Base-by-base conservation (phyloP, 2,797 vertebrate genomes). In the Dicrostonyx torquatus region DNA sequence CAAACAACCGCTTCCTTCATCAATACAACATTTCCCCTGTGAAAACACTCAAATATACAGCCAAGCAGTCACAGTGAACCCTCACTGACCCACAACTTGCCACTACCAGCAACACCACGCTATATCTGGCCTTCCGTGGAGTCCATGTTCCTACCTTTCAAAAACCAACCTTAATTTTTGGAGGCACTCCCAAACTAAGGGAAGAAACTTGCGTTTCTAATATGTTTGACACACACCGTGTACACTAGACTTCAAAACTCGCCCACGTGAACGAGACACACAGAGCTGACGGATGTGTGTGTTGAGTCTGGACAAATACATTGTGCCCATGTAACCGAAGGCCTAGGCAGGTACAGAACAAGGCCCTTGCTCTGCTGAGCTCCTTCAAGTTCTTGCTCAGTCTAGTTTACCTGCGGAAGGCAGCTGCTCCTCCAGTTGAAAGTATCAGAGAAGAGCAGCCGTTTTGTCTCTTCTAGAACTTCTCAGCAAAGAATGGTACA, bases 71-170 rank as follows among this genome's bases (percentile, higher is more conserved):
- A 45, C 70, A 29, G 72, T 8, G 18, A 62, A 77, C 5, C 0
- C 29, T 48, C 29, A 6, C 29, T 4, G 5, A 11, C 11, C 13
- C 37, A 2, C 2, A 0, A 31, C 91, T 0, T 12, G 48, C 43
- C 0, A 31, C 58, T 13, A 3, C 75, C 29, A 6, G 60, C 1
- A 14, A 55, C 31, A 4, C n/a, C 13, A 6, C 2, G 3, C 13
- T 11, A 0, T 3, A 4, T 70, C 5, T 60, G 31, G 60, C 40
- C 5, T n/a, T 9, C 31, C 20, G 13, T 22, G 0, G 3, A 31
- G 5, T 40, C 78, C 4, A 14, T 15, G 22, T 20, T 48, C 72
- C 77, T 34, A 2, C 5, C 77, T 43, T 5, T 60, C n/a, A 73
- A 58, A 88, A 43, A 82, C 37, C 66, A 73, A 5, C 9, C 68